These are phyloP conservation scores for Spodoptera picta DNA, from an alignment of 2,888 invertebrate species.

Conservation along the genomic window DNA sequence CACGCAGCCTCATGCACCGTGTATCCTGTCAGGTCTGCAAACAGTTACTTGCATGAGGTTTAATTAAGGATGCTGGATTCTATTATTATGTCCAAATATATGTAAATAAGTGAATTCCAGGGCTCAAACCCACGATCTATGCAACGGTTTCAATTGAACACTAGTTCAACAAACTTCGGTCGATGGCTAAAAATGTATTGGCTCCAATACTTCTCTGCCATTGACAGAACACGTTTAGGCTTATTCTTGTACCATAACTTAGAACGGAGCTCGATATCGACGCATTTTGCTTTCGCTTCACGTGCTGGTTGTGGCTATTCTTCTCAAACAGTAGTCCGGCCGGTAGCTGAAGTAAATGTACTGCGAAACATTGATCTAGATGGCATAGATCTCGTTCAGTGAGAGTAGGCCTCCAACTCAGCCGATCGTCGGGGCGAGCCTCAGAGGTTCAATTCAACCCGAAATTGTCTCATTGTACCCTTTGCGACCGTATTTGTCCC, in stretches of 20 bases:
- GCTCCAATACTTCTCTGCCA: constrained; percentile 39
- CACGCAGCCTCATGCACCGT: constrained; percentile 10
- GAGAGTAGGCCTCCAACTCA: constrained; percentile 7
- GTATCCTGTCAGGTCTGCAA: constrained; percentile 15
- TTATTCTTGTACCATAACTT: constrained; percentile 9
- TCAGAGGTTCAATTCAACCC: constrained; percentile 6
- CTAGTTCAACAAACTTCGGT: constrained; percentile 30
- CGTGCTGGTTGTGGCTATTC: constrained; percentile 1
- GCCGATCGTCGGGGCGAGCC: constrained; percentile 43
- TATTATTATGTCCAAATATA: constrained; percentile 18
- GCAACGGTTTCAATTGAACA: constrained; percentile 18
- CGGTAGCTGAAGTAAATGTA: not conserved
- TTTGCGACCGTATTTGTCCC: constrained; percentile 86
- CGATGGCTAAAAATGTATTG: constrained; percentile 43
- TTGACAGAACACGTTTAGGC: constrained; percentile 20
- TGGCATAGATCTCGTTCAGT: constrained; percentile 1
- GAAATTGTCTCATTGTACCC: constrained; percentile 73
- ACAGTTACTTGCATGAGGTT: constrained; percentile 25
- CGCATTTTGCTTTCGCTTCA: not conserved
- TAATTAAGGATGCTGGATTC: constrained; percentile 36
- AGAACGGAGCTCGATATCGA: constrained; percentile 1
- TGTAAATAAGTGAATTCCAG: constrained; percentile 17
- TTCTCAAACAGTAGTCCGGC: not conserved
- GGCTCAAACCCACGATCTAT: constrained; percentile 43
- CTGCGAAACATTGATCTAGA: not conserved